Base-by-base conservation (phyloP, 2,888 invertebrate species). In the Lottia gigantea region DNA sequence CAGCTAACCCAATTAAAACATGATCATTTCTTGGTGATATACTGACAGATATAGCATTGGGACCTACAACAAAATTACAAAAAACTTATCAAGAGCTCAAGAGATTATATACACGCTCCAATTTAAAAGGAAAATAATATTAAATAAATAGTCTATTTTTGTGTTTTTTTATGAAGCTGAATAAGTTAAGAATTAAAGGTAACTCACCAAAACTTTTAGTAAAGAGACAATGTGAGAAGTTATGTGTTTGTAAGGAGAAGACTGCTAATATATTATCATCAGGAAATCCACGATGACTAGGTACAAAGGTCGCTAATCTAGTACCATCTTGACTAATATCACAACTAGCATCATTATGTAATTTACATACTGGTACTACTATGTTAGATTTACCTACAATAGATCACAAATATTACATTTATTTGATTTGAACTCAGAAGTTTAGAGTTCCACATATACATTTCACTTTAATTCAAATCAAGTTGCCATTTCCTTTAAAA, bases 311-410 rank as follows among this genome's bases (percentile, higher is more conserved):
- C 11, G 94, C 95, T 74, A 95, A 89, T 69, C 94, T 90, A 45
- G 92, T 91, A 23, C 95, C 95, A 86, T 95, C 94, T 73, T 92
- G 92, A 15, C 95, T 94, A 80, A 95, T 93, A 85, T 94, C 94
- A 78, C 95, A 93, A 86, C 94, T 94, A 45, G 94, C 95, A 85
- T 95, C 95, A 86, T 95, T 95, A 89, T 95, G 95, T 74, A 95
- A 94, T 85, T 93, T 93, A 87, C 95, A 95, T 80, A 93, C 92
- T 46, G 91, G 91, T 11, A 95, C 95, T 26, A 95, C 93, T 49
- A 95, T 90, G 84, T 95, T 95, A 82, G 92, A 92, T 68, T 78
- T 76, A 46, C 80, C 86, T 86, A 78, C 15, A 78, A 78, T 40
- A 62, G 71, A 46, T 45, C 31, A 31, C 3, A 31, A 6, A 31